phyloP scores from a whole-genome alignment of 1,140 invertebrate genomes.

The Diprion similis region DNA sequence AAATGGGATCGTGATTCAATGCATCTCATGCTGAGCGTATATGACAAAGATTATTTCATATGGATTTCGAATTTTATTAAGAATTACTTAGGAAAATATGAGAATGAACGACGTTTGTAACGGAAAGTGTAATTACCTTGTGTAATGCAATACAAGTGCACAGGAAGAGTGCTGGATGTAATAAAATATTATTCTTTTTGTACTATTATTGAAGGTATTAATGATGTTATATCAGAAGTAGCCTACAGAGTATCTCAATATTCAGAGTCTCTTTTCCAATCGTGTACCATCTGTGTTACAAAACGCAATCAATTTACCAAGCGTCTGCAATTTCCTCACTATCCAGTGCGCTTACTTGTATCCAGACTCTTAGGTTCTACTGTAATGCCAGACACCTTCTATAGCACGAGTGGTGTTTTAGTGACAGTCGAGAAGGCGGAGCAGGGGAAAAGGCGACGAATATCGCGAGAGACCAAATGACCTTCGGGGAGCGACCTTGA shows the following conservation, averaged over 20 bases:
- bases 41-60: not conserved
- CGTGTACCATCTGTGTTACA: too few species aligned
- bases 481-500: constrained; percentile 64
- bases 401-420: constrained; percentile 63
- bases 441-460: constrained; percentile 61
- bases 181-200: not conserved
- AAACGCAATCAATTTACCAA: too few species aligned
- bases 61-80: not conserved
- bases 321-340: not conserved
- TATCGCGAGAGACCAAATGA: constrained; percentile 64
- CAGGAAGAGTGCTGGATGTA: not conserved
- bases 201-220: not conserved
- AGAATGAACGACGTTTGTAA: too few species aligned
- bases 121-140: too few species aligned
- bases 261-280: too few species aligned
- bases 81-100: too few species aligned
- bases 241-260: too few species aligned
- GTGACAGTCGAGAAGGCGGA: constrained; percentile 60
- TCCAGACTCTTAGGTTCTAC: constrained; percentile 18
- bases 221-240: too few species aligned
- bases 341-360: not conserved
- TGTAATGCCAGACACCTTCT: constrained; percentile 58
- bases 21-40: not conserved
- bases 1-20: too few species aligned
- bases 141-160: not conserved